These are phyloP conservation scores for Ephydatia muelleri DNA, from an alignment of 37 sponge, comb jelly and placozoan species.

Conservation along the genomic window DNA sequence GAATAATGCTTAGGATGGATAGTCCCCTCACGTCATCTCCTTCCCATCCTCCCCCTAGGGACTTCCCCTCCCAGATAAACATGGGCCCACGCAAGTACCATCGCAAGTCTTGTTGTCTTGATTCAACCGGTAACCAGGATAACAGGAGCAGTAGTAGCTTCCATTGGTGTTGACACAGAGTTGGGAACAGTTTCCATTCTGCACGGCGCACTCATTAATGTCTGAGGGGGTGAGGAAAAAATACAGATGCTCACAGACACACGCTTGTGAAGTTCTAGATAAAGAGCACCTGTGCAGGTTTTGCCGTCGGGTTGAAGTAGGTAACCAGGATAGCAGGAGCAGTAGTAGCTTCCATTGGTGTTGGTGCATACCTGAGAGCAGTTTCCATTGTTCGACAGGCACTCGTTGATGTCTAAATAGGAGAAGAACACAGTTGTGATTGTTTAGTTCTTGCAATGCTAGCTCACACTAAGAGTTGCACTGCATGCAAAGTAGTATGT, in stretches of 20 bases:
- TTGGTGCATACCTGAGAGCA: too few relatives aligned
- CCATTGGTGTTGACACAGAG: slow-evolving; percentile 72
- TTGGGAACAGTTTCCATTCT: slow-evolving; percentile 63
- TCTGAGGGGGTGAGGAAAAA: slow-evolving; percentile 16
- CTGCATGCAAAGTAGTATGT: too few relatives aligned
- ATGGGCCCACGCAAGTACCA: neutral
- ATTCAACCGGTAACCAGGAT: slow-evolving; percentile 29
- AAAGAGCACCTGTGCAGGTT: neutral
- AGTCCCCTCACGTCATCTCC: too few relatives aligned
- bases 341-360: too few relatives aligned
- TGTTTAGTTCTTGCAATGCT: too few relatives aligned
- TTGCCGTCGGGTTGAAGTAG: neutral
- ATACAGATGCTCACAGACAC: neutral
- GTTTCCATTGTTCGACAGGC: neutral
- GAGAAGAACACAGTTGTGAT: too few relatives aligned
- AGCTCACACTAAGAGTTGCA: too few relatives aligned
- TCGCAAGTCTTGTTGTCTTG: slow-evolving; percentile 20
- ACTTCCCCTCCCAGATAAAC: neutral
- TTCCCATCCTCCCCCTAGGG: too few relatives aligned
- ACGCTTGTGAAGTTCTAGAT: neutral
- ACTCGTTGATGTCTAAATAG: too few relatives aligned
- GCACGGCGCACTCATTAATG: slow-evolving; percentile 69
- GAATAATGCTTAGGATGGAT: too few relatives aligned
- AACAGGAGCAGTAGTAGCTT: slow-evolving; percentile 58
- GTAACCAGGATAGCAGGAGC: too few relatives aligned